Evolutionary conservation across 2,888 invertebrate genomes (phyloP).

Genomic region (Lasioglossum figueresi): DNA sequence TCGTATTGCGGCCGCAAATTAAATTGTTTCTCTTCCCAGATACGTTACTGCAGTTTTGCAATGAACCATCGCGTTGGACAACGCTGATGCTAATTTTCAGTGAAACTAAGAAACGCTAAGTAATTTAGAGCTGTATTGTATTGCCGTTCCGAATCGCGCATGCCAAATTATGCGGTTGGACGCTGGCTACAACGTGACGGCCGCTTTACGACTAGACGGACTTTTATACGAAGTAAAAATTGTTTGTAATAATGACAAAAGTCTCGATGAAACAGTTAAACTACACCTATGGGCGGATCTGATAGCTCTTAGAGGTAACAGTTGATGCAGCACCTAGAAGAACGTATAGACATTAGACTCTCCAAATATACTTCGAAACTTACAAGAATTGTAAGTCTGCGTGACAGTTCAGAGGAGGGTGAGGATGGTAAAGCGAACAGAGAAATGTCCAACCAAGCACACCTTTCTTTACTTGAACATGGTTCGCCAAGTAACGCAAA

Average conservation of each 20-base stretch:
- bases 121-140: not conserved
- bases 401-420: not conserved
- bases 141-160: not conserved
- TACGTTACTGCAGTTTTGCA: constrained; percentile 5
- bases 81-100: not conserved
- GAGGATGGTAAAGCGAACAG: not conserved
- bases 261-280: no score
- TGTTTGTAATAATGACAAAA: not conserved
- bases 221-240: not conserved
- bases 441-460: not conserved
- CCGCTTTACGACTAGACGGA: not conserved
- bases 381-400: not conserved
- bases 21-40: not conserved
- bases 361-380: not conserved
- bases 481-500: not conserved
- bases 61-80: not conserved
- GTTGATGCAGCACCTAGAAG: not conserved
- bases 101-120: not conserved
- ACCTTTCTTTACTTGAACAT: not conserved
- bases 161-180: not conserved
- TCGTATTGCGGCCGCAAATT: not conserved
- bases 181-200: not conserved
- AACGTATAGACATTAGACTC: not conserved
- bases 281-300: not conserved
- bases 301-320: not conserved